These are phyloP conservation scores for Eulithis prunata DNA, from an alignment of 2,888 invertebrate genomes.

Conservation along the genomic window DNA sequence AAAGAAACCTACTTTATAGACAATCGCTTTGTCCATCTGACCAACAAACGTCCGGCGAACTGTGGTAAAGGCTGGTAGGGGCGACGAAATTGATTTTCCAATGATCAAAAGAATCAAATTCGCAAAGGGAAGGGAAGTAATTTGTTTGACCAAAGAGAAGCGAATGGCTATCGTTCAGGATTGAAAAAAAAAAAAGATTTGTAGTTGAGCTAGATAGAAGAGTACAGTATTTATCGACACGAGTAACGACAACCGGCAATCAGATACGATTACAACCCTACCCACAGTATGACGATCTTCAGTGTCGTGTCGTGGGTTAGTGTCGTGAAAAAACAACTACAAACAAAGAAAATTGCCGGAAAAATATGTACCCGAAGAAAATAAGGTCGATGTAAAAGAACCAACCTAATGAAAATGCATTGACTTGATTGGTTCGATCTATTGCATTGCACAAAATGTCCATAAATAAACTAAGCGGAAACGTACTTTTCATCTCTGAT, in stretches of 20 bases:
- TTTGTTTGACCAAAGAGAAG: slow-evolving; percentile 67
- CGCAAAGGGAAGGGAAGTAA: slow-evolving; percentile 70
- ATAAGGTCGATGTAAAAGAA: too few species aligned
- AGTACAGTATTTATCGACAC: slow-evolving; percentile 13
- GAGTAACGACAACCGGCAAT: too few species aligned
- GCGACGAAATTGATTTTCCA: slow-evolving; percentile 69
- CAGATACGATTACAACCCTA: too few species aligned
- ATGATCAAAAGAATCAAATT: slow-evolving; percentile 75
- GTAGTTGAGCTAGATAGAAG: background rate
- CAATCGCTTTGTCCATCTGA: slow-evolving; percentile 32
- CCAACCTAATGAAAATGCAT: too few species aligned
- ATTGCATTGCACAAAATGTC: too few species aligned
- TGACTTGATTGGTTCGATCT: too few species aligned
- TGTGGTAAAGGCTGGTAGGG: slow-evolving; percentile 46
- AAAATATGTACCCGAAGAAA: too few species aligned
- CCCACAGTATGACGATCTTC: too few species aligned
- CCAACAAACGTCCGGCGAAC: slow-evolving; percentile 32
- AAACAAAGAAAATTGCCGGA: too few species aligned
- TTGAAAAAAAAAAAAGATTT: slow-evolving; percentile 11
- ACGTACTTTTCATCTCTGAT: slow-evolving; percentile 1
- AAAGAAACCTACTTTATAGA: slow-evolving; percentile 29
- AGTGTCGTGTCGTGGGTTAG: too few species aligned
- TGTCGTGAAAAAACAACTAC: too few species aligned
- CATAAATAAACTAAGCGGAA: background rate
- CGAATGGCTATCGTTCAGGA: slow-evolving; percentile 21